Evolutionary conservation across 2,888 invertebrate genomes (phyloP).

Genomic region (Drosophila tanythrix): DNA sequence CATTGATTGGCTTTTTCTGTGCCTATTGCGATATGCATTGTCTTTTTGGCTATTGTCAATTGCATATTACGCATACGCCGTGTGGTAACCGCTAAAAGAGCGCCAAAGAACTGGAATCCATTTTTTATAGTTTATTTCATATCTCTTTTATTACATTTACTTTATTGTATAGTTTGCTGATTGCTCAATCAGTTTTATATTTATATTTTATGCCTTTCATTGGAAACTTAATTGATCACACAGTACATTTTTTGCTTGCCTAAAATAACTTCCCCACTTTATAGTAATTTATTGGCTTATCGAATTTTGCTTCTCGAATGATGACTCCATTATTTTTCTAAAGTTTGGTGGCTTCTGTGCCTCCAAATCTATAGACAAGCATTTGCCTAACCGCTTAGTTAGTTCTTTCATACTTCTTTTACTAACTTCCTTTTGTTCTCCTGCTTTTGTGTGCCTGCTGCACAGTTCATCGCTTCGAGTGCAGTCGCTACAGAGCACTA

Average conservation of each 20-base stretch:
- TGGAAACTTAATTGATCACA: background rate
- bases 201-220: background rate
- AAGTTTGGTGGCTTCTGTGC: background rate
- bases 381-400: background rate
- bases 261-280: no score
- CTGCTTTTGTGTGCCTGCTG: background rate
- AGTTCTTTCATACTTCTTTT: background rate
- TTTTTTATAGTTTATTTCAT: no score
- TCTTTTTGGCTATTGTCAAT: background rate
- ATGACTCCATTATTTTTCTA: background rate
- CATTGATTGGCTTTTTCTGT: conserved; percentile 39
- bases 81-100: background rate
- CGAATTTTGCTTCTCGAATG: background rate
- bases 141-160: background rate
- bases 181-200: no score
- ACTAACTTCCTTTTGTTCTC: background rate
- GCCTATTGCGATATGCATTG: conserved; percentile 11
- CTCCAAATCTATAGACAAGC: background rate
- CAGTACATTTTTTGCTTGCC: background rate
- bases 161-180: no score
- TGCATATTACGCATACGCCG: conserved; percentile 12
- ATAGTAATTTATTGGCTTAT: background rate
- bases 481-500: background rate
- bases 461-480: background rate
- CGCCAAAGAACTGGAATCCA: background rate